Evolutionary conservation across 2,797 vertebrate species (phyloP).

Genomic region (Tarsius wallacei): DNA sequence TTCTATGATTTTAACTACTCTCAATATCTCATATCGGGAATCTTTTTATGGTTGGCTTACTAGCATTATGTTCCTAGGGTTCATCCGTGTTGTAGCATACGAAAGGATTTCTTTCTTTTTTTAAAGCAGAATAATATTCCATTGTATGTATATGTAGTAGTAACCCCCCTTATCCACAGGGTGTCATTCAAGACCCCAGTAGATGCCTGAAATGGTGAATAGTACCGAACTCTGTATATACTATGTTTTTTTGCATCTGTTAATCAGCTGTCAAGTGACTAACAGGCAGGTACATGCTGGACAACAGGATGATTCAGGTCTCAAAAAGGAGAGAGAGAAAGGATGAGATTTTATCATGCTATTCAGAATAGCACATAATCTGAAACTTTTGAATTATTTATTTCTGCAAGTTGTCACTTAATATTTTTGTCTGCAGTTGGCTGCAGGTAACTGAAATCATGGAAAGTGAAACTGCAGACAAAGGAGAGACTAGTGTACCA

Average conservation of each 20-base stretch:
- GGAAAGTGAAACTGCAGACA: neutral
- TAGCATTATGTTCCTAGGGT: neutral
- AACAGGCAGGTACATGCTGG: neutral
- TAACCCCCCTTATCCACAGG: neutral
- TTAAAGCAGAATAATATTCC: neutral
- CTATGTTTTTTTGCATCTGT: neutral
- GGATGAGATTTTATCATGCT: neutral
- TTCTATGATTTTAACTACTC: neutral
- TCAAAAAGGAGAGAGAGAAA: neutral
- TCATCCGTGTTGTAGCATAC: neutral
- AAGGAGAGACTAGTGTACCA: neutral
- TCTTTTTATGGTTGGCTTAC: slow-evolving; percentile 1
- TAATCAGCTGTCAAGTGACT: neutral
- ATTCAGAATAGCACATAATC: neutral
- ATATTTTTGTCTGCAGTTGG: neutral
- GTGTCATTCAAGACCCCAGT: neutral
- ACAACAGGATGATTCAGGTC: neutral
- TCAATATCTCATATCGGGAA: neutral
- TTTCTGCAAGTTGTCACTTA: neutral
- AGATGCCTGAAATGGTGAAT: neutral
- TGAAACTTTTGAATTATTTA: neutral
- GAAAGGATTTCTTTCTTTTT: neutral
- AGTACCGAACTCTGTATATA: neutral
- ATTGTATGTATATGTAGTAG: neutral
- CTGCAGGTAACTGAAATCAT: neutral